Evolutionary conservation across 30 jellyfish, hydroid and myxozoan species (phyloP).

Genomic region (Haliclystus octoradiatus): DNA sequence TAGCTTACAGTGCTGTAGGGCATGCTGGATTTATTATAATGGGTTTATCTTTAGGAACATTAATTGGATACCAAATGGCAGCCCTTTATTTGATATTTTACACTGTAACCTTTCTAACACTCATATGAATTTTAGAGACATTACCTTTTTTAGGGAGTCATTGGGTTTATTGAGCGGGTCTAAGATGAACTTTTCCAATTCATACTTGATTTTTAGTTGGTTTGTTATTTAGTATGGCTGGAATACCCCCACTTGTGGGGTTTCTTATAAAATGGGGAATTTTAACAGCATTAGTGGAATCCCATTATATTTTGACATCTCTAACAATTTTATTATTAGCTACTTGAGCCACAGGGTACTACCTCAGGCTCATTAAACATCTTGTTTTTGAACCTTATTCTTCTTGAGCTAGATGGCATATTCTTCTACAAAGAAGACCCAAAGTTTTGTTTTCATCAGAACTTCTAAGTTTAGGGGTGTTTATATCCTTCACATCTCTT

Average conservation of each 20-base stretch:
- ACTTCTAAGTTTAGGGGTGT: not conserved
- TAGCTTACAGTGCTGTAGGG: slow-evolving; percentile 31
- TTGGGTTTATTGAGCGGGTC: slow-evolving; percentile 5
- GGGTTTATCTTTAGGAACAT: not conserved
- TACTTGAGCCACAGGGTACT: slow-evolving; percentile 21
- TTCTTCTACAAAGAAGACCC: not conserved
- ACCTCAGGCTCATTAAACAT: slow-evolving; percentile 20
- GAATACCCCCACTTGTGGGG: slow-evolving; percentile 36
- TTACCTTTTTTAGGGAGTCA: not conserved
- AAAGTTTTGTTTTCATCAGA: not conserved
- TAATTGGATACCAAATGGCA: not conserved
- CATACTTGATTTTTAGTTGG: not conserved
- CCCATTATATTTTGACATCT: not conserved
- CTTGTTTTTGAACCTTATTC: slow-evolving; percentile 1
- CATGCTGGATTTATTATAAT: slow-evolving; percentile 23
- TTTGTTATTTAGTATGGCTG: slow-evolving; percentile 19
- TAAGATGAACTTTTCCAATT: not conserved
- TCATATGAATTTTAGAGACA: not conserved
- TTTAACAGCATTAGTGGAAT: not conserved
- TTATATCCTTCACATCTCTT: not conserved
- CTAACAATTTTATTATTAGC: slow-evolving; percentile 4
- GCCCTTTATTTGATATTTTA: slow-evolving; percentile 8
- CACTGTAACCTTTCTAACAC: not conserved
- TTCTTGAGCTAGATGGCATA: not conserved
- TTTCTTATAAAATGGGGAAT: slow-evolving; percentile 11